phyloP scores from a whole-genome alignment of 64 coral and sea anemone genomes.

The Trachythela sp. region DNA sequence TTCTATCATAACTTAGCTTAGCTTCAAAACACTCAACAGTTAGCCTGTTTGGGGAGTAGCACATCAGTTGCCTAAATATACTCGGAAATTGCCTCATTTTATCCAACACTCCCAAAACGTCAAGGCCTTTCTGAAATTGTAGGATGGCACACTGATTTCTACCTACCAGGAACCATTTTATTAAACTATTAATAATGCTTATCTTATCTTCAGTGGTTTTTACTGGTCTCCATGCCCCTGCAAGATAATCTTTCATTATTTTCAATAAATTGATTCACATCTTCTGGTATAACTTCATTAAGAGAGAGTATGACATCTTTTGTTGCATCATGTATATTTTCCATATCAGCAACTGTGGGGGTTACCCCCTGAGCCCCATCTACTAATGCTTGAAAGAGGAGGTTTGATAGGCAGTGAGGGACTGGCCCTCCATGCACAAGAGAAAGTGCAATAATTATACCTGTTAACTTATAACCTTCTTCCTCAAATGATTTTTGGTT shows the following conservation, averaged over 20 bases:
- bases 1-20: constrained; percentile 1
- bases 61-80: neutral
- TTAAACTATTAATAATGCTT: neutral
- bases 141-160: neutral
- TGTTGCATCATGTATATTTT: neutral
- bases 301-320: neutral
- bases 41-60: neutral
- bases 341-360: neutral
- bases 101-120: neutral
- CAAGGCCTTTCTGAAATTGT: neutral
- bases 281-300: neutral
- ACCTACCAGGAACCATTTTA: neutral
- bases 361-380: neutral
- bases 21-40: constrained; percentile 9
- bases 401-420: neutral
- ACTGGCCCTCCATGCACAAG: constrained; percentile 9
- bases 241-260: neutral
- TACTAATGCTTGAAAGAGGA: neutral
- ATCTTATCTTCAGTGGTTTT: neutral
- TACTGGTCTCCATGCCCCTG: neutral
- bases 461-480: neutral
- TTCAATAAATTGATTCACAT: neutral
- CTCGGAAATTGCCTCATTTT: neutral
- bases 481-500: constrained; percentile 12
- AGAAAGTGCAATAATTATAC: neutral